phyloP scores from a whole-genome alignment of 2,888 invertebrate genomes.

The Sinelater perroti region DNA sequence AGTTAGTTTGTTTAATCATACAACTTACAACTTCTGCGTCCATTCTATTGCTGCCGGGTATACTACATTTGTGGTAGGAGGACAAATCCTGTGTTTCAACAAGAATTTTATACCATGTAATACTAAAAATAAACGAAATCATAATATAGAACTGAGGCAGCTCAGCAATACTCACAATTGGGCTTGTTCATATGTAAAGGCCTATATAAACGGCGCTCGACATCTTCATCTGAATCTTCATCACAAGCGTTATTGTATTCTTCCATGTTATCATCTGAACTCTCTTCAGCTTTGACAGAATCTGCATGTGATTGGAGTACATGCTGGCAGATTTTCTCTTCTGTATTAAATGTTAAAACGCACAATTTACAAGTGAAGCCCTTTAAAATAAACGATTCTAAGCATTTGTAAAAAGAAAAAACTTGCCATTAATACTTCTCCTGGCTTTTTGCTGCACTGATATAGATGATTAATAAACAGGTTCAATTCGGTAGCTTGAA shows the following conservation, averaged over 20 bases:
- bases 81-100: slow-evolving; percentile 25
- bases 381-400: slow-evolving; percentile 43
- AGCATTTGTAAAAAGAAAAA: slow-evolving; percentile 1
- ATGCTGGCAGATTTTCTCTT: slow-evolving; percentile 48
- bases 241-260: neutral
- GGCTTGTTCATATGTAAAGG: neutral
- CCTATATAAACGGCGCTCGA: too few relatives aligned
- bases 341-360: slow-evolving; percentile 43
- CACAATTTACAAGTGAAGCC: slow-evolving; percentile 53
- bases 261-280: neutral
- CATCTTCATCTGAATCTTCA: neutral
- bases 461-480: slow-evolving; percentile 51
- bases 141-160: neutral
- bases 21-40: slow-evolving; percentile 54
- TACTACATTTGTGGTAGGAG: slow-evolving; percentile 1
- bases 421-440: slow-evolving; percentile 43
- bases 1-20: slow-evolving; percentile 3
- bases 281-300: neutral
- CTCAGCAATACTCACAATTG: neutral
- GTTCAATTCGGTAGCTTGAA: slow-evolving; percentile 46
- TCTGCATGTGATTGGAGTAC: slow-evolving; percentile 30
- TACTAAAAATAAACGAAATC: slow-evolving; percentile 8
- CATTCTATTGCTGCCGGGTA: slow-evolving; percentile 47
- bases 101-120: slow-evolving; percentile 26
- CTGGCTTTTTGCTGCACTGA: slow-evolving; percentile 49